A percentile compares a stretch with the other conserved stretches of the same genome.
These are phyloP conservation scores for Channallabes apus DNA, from an alignment of 2,797 vertebrate genomes.

Conservation along the genomic window DNA sequence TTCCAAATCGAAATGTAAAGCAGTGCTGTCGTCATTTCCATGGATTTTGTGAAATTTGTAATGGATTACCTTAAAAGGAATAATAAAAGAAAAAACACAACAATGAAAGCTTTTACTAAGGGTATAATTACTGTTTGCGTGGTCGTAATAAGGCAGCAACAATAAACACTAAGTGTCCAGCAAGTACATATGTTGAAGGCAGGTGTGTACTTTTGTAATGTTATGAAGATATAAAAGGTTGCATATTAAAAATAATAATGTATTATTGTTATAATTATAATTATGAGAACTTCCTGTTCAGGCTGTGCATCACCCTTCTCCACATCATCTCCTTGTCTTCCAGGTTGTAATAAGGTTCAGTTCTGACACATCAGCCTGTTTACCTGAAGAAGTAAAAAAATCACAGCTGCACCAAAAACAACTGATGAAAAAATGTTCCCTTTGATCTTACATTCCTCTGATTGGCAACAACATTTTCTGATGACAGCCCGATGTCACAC, in stretches of 20 bases:
- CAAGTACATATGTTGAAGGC: conserved; percentile 23
- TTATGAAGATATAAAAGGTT: background rate
- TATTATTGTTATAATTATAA: background rate
- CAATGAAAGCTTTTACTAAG: conserved; percentile 68
- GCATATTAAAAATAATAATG: background rate
- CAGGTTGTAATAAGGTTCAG: conserved; percentile 39
- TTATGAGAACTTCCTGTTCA: background rate
- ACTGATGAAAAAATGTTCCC: background rate
- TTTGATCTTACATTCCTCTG: background rate
- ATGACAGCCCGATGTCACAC: conserved; percentile 25
- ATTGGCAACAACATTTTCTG: background rate
- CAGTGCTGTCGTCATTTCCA: conserved; percentile 74
- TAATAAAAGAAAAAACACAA: conserved; percentile 75
- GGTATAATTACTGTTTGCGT: conserved; percentile 42
- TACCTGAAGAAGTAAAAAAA: conserved; percentile 59
- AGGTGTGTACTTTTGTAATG: conserved; percentile 31
- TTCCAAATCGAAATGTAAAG: conserved; percentile 75
- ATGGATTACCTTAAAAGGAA: conserved; percentile 80
- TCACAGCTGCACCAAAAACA: conserved; percentile 43
- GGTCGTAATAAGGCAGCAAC: conserved; percentile 34
- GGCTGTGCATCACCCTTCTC: conserved; percentile 37
- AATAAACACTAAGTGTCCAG: conserved; percentile 17
- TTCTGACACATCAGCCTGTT: conserved; percentile 63
- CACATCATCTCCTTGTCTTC: background rate
- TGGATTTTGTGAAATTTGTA: conserved; percentile 84